phyloP scores from a whole-genome alignment of 1,140 invertebrate genomes.

The Pseudomyrmex gracilis region DNA sequence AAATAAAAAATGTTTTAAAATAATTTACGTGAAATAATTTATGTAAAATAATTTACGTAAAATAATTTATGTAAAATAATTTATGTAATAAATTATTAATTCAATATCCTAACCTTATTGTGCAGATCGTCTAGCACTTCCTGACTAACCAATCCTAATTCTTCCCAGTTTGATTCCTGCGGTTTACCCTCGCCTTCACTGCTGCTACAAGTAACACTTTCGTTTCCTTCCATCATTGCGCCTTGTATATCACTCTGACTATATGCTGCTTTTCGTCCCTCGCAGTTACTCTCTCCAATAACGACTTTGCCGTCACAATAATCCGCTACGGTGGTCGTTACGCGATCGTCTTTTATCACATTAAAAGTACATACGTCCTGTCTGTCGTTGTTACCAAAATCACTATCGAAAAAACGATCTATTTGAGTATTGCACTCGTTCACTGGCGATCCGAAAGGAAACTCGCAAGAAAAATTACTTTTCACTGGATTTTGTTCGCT shows the following conservation, averaged over 20 bases:
- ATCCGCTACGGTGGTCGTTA: background rate
- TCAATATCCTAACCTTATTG: constrained; percentile 84
- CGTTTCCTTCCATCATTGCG: constrained; percentile 33
- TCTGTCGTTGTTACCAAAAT: constrained; percentile 5
- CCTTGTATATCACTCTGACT: constrained; percentile 22
- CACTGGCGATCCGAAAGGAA: constrained; percentile 40
- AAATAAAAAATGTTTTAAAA: no score
- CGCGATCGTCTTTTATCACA: constrained; percentile 15
- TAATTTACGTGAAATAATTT: no score
- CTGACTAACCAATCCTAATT: constrained; percentile 85
- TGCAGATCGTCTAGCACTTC: constrained; percentile 85
- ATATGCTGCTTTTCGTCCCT: constrained; percentile 23
- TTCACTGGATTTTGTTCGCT: background rate
- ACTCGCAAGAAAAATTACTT: background rate
- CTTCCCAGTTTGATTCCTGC: constrained; percentile 85
- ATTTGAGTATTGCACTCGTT: constrained; percentile 13
- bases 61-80: no score
- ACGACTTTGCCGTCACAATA: constrained; percentile 12
- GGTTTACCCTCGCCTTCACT: constrained; percentile 76
- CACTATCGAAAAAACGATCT: background rate
- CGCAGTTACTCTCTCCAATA: background rate
- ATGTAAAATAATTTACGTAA: no score
- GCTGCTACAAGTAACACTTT: constrained; percentile 59
- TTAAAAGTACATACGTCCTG: constrained; percentile 5
- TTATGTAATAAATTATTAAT: no score